Base-by-base conservation (phyloP, 2,888 invertebrate species). In the Vanessa cardui region DNA sequence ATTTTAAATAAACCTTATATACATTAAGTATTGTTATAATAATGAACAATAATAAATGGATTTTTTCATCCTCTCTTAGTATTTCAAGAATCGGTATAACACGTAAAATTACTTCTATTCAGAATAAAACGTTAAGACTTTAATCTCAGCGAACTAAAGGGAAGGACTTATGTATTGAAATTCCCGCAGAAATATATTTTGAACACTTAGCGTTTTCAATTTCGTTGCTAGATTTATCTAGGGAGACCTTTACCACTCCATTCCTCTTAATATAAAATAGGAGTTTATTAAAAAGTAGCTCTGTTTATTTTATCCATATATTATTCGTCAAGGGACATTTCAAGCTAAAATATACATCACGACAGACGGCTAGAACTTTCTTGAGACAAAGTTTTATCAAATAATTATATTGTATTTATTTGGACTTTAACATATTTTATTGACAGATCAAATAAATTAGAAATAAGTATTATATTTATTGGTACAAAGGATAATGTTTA, bases 191-290 rank as follows among this genome's bases (percentile, higher is more conserved):
- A 56, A 56, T 39, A 39, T 39, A 56, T 56, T 18, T 33, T 18
- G 18, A 26, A 39, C 39, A 39, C 56, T 56, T 56, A 18, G 39
- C 56, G 54, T 63, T 63, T 63, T 67, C 63, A 63, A 63, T 67
- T 67, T 63, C 58, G 52, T 63, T 44, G 59, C 44, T 31, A 59
- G 62, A 63, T 50, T 59, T 67, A 67, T 67, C 59, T 52, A 46
- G 54, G 52, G 52, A 54, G 62, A 67, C 59, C 46, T 59, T 59
- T 21, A 59, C 46, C 21, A 59, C 46, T 59, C 20, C 44, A 58
- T 44, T 58, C 44, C 16, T n/a, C 16, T 5, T 46, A 59, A 46
- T 45, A 31, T 46, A 59, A 59, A 59, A 59, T 59, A 59, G 46
- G 45, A 59, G 33, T 26, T 59, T 59, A 46, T 59, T 46, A 18